Evolutionary conservation across 2,888 invertebrate species (phyloP).

Genomic region (Synergus gifuensis): DNA sequence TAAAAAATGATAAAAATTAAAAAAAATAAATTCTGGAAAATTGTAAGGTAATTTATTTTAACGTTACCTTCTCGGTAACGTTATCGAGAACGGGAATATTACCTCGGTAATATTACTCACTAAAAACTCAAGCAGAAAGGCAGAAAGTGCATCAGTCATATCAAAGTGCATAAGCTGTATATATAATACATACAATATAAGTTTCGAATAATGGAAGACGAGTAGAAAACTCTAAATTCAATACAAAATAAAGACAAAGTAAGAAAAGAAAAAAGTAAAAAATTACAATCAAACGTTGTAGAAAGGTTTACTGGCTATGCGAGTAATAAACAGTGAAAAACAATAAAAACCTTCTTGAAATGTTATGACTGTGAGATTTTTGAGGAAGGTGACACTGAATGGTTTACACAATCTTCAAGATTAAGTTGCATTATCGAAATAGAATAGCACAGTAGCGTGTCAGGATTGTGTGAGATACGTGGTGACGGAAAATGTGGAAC

Average conservation of each 20-base stretch:
- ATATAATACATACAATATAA: no score
- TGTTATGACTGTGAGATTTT: background rate
- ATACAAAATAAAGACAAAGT: background rate
- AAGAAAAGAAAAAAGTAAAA: background rate
- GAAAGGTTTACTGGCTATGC: background rate
- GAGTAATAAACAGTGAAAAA: background rate
- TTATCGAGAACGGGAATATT: no score
- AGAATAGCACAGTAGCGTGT: background rate
- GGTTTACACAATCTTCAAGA: background rate
- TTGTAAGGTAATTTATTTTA: no score
- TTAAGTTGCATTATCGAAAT: background rate
- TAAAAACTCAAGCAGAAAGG: no score
- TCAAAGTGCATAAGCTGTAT: no score
- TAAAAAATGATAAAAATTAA: no score
- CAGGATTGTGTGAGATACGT: background rate
- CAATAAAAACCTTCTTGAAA: background rate
- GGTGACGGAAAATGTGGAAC: constrained; percentile 62
- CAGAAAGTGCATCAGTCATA: no score
- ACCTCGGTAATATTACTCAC: no score
- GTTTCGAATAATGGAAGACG: background rate
- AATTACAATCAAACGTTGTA: background rate
- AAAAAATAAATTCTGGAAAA: no score
- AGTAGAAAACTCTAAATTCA: background rate
- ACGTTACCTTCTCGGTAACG: no score
- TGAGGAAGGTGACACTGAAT: background rate